Evolutionary conservation across 1,140 invertebrate genomes (phyloP), one percentile per base, ranked within the genome.

Genomic region (Nephotettix cincticeps): DNA sequence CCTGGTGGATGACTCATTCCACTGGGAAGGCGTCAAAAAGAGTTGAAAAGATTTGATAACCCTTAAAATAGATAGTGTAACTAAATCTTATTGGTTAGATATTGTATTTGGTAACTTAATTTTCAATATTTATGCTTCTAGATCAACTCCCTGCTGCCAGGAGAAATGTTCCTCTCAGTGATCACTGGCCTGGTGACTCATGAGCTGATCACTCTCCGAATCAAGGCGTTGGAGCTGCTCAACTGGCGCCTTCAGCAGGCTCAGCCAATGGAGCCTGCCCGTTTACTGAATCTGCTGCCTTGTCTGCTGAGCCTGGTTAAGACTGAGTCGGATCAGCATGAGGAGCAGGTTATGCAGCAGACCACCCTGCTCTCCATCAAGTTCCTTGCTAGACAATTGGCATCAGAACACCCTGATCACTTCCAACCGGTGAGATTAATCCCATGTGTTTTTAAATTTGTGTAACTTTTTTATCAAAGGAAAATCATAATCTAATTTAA

Each of bases 211-310:
- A 85, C 86, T 1, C 89, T 97, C 0, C 86, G 90, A 75, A 86
- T 89, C 63, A 93, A 94, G 79, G 88, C 91, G 0, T 85, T 97
- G 80, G 94, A 97, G 76, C 78, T 98, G 25, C 79, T 97, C 0
- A 95, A 93, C 75, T 84, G 84, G 19, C 91, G 94, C 80, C 81
- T 97, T 1, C 87, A 90, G 54, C 85, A 89, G 51, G 81, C 17
- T 78, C 84, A 19, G 79, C 82, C 43, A 65, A 27, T 51, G 77
- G 81, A 71, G 68, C 80, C 13, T 29, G 75, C 1, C 75, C 87
- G 61, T 76, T 27, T 92, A 17, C 83, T 85, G 14, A 79, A 82
- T 0, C 77, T 93, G 4, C 81, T 92, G 0, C 80, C 85, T 0
- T 83, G 87, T 0, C 77, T 96, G 17, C 76, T 91, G 1, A 78